These are phyloP conservation scores for Brachymystax lenok DNA, from an alignment of 2,797 vertebrate species.

Conservation along the genomic window DNA sequence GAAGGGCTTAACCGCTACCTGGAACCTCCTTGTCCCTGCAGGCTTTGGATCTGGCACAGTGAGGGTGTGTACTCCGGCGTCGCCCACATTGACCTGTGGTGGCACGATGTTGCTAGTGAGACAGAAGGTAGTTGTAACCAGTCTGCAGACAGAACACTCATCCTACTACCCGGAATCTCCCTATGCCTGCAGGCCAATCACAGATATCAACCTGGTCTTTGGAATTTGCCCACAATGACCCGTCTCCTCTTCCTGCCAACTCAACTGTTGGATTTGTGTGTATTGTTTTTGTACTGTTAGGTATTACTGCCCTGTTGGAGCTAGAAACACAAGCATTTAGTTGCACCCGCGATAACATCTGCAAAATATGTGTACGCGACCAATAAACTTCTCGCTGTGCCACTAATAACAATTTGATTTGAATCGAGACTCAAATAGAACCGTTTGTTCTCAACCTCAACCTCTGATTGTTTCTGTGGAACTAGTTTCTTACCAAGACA, in stretches of 20 bases:
- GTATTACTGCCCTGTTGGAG: no score
- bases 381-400: conserved; percentile 11
- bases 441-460: conserved; percentile 58
- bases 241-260: neutral
- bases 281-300: no score
- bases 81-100: no score
- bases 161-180: neutral
- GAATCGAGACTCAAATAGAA: conserved; percentile 34
- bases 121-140: neutral
- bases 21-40: no score
- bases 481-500: conserved; percentile 25
- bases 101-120: no score
- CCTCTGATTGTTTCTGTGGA: conserved; percentile 35
- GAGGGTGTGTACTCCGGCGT: no score
- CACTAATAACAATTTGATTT: conserved; percentile 40
- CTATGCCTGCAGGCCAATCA: neutral
- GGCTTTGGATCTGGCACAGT: no score
- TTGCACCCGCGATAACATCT: no score
- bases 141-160: neutral
- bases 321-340: no score
- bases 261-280: neutral
- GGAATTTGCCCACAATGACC: neutral
- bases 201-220: neutral
- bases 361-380: no score
- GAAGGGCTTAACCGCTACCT: no score